Conservation (phyloP, 2,888 invertebrate species). For the Temnothorax unifasciatus region DNA sequence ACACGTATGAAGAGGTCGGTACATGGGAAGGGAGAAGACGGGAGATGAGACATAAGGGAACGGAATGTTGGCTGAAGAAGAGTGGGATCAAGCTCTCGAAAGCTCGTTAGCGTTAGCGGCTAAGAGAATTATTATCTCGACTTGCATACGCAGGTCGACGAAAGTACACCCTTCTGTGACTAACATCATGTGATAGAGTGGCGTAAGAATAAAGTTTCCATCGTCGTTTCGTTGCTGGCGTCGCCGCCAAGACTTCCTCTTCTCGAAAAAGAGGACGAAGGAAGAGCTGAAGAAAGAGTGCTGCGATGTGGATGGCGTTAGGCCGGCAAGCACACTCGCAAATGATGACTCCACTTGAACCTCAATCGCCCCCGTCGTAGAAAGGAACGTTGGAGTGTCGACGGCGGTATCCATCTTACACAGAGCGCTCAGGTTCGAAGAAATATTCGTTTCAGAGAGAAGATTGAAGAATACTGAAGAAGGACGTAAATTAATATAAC, state of each 20-base stretch:
- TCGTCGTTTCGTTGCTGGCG: slow-evolving; percentile 75
- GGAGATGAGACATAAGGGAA: slow-evolving; percentile 60
- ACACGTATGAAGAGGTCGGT: not conserved
- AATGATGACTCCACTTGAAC: slow-evolving; percentile 84
- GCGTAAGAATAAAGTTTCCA: slow-evolving; percentile 86
- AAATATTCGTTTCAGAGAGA: slow-evolving; percentile 36
- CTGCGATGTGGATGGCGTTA: slow-evolving; percentile 77
- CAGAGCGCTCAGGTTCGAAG: slow-evolving; percentile 77
- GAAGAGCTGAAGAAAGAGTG: slow-evolving; percentile 63
- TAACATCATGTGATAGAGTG: slow-evolving; percentile 84
- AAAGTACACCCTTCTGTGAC: slow-evolving; percentile 77
- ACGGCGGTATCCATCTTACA: slow-evolving; percentile 80
- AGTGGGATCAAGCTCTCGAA: slow-evolving; percentile 68
- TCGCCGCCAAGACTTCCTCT: slow-evolving; percentile 74
- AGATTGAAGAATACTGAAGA: not conserved
- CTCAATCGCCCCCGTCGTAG: slow-evolving; percentile 76
- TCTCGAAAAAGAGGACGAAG: slow-evolving; percentile 68
- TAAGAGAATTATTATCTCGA: slow-evolving; percentile 75
- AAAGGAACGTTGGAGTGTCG: slow-evolving; percentile 81
- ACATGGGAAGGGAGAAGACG: slow-evolving; percentile 26
- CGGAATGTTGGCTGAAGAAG: slow-evolving; percentile 54
- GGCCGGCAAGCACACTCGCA: slow-evolving; percentile 82
- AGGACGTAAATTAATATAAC: slow-evolving; percentile 11
- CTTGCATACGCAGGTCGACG: slow-evolving; percentile 66
- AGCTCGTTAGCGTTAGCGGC: slow-evolving; percentile 72